Evolutionary conservation across 2,888 invertebrate species (phyloP).

Genomic region (Oithona nana): DNA sequence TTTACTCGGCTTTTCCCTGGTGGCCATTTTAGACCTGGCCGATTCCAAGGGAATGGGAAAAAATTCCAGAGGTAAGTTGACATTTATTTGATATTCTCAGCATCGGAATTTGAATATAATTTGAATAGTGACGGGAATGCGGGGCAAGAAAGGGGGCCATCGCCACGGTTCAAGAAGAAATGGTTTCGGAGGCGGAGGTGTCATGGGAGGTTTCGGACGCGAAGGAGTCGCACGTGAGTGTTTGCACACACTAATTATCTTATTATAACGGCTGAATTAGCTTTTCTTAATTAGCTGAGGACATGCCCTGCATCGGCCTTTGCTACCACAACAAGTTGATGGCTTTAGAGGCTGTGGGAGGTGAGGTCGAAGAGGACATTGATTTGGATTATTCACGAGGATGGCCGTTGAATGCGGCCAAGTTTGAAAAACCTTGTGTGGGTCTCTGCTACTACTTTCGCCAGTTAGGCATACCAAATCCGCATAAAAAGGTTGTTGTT

Average conservation of each 20-base stretch:
- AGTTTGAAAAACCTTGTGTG: not conserved
- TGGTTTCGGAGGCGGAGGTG: too few relatives aligned
- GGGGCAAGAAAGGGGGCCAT: too few relatives aligned
- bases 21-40: not conserved
- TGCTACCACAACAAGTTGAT: not conserved
- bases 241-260: not conserved
- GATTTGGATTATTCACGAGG: not conserved
- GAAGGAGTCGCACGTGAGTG: not conserved
- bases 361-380: not conserved
- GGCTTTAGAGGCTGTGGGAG: too few relatives aligned
- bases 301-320: not conserved
- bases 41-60: not conserved
- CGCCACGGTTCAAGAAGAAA: too few relatives aligned
- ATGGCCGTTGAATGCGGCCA: not conserved
- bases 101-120: not conserved
- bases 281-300: not conserved
- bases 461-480: not conserved
- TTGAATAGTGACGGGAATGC: not conserved
- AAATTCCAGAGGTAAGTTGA: not conserved
- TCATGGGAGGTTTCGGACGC: not conserved
- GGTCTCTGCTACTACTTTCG: not conserved
- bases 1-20: not conserved
- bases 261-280: too few relatives aligned
- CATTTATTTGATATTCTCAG: too few relatives aligned
- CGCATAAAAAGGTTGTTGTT: too few relatives aligned